Evolutionary conservation across 2,797 vertebrate genomes (phyloP), one percentile per base, ranked within the genome.

Genomic region (Myotis daubentonii): DNA sequence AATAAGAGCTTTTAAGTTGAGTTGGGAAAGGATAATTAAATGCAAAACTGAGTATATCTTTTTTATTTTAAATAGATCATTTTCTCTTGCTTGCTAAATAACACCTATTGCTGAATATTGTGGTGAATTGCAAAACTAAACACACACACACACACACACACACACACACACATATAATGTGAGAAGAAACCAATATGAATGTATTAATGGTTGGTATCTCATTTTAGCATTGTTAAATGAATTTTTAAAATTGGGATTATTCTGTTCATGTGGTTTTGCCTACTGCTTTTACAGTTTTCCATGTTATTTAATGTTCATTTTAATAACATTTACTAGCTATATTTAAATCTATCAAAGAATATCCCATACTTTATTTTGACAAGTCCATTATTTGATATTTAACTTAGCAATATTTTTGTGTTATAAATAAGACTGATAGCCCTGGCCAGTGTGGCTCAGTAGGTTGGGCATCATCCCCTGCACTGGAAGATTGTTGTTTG

Each of bases 51-150:
- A 75, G n/a, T 84, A 62, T 79, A 47, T 85, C 7, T 17, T 88
- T 89, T 84, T 79, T n/a, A 33, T 66, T 84, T 72, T 57, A 38
- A 41, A 70, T 25, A 53, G 38, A n/a, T 9, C 17, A 12, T 71
- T 94, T 78, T 74, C 15, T 57, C 17, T 62, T 90, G 47, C 78
- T 93, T 90, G n/a, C 23, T 92, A 89, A 83, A 38, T 68, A 93
- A 76, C 1, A 76, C 23, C n/a, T 75, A 6, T 55, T 94, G 66
- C 28, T 87, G 30, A 86, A 92, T 71, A 51, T 66, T 91, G n/a
- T 88, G 15, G 9, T 84, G 44, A 91, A 85, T 38, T 88, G 36
- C 71, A 44, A 90, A 91, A 87, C 25, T 66, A 22, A 8, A 44
- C 44, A 44, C 44, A 44, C 44, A 44, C 44, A 44, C 44, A 80